Conservation (phyloP, 1,140 invertebrate genomes). For the Panagrolaimus sp. region DNA sequence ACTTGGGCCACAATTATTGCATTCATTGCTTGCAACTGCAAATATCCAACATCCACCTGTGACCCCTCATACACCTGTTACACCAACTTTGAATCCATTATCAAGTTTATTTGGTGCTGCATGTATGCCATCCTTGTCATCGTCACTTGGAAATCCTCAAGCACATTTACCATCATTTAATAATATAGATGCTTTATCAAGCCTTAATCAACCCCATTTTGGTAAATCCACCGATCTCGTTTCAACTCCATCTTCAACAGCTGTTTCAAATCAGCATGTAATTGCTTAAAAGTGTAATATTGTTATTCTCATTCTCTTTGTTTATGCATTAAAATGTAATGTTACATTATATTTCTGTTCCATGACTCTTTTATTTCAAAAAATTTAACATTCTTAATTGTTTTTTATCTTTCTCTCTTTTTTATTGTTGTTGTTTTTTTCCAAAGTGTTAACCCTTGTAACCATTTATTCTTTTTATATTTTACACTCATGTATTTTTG, state of each 20-base stretch:
- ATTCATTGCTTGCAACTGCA: neutral
- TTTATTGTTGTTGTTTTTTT: too few relatives aligned
- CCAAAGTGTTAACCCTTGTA: too few relatives aligned
- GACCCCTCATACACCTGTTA: neutral
- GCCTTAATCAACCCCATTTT: constrained; percentile 3
- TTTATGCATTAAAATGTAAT: constrained; percentile 7
- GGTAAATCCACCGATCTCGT: neutral
- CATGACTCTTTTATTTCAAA: too few relatives aligned
- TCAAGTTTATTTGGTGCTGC: neutral
- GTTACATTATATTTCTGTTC: too few relatives aligned
- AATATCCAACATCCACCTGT: neutral
- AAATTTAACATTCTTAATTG: too few relatives aligned
- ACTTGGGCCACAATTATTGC: neutral
- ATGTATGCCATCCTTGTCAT: neutral
- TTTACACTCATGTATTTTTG: too few relatives aligned
- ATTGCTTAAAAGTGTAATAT: neutral
- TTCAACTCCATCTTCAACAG: neutral
- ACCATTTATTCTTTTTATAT: too few relatives aligned
- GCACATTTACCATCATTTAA: neutral
- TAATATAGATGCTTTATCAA: neutral
- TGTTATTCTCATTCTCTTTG: constrained; percentile 1
- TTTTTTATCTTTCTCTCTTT: too few relatives aligned
- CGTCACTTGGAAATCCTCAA: neutral
- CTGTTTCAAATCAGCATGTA: neutral
- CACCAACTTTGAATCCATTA: neutral